phyloP scores from a whole-genome alignment of 2,797 vertebrate genomes.

The Pangasius mekongensis region DNA sequence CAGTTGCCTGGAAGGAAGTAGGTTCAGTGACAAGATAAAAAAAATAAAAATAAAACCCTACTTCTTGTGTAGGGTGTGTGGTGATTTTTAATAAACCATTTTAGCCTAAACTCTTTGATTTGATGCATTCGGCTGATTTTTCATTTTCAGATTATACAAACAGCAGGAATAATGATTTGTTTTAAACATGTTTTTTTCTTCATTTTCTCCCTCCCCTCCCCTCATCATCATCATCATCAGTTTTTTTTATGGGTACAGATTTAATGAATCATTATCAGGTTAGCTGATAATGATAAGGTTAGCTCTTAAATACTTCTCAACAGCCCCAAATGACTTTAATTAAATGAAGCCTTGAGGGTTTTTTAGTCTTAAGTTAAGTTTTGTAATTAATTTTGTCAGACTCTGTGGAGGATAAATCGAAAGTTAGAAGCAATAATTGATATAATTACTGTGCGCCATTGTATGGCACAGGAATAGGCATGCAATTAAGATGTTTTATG shows the following conservation, averaged over 20 bases:
- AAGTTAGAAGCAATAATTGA: background rate
- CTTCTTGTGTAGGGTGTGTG: no score
- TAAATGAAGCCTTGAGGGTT: constrained; percentile 14
- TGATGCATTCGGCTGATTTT: no score
- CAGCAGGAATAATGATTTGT: background rate
- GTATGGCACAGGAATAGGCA: no score
- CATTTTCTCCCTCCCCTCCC: no score
- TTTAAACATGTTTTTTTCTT: background rate
- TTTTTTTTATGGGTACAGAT: no score
- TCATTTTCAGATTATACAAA: no score
- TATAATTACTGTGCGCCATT: background rate
- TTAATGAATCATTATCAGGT: background rate
- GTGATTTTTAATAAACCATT: no score
- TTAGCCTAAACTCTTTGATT: no score
- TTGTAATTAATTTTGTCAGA: constrained; percentile 4
- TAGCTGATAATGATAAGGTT: background rate
- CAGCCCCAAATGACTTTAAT: background rate
- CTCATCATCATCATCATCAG: background rate
- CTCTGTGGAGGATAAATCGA: background rate
- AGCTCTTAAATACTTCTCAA: background rate
- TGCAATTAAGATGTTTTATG: background rate
- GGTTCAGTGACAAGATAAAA: background rate
- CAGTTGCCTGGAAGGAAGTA: background rate
- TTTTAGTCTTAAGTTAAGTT: background rate
- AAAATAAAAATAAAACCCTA: background rate